Evolutionary conservation across 2,888 invertebrate genomes (phyloP), one percentile per base, ranked within the genome.

Genomic region (Pachydiplax longipennis): DNA sequence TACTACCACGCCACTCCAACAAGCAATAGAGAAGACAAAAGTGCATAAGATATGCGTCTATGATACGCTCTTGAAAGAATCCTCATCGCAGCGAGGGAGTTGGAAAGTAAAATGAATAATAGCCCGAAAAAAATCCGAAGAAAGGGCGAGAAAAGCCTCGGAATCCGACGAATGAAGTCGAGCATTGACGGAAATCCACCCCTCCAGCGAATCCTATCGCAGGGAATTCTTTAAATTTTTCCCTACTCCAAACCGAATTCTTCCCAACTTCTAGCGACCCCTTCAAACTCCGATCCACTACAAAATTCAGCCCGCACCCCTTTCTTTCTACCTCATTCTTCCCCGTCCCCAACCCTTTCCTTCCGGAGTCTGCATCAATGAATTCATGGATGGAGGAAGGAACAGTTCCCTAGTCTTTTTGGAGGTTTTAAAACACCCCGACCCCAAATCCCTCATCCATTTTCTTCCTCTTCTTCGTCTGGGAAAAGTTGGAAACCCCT

Each of bases 101-200:
- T 94, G 94, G 94, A 93, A 93, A 80, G 31, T 81, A 83, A 81
- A 44, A 82, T n/a, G 48, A 82, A 61, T 37, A 37, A 37, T 65
- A 18, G 87, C 58, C 35, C 44, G 87, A 73, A 73, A 48, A n/a
- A 48, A 48, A 1, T 48, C 48, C 81, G 83, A 73, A 13, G 81
- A 73, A n/a, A 37, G 91, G 83, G 83, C 8, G 90, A 90, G 91
- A 81, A 65, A 80, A 87, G 83, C 90, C 73, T 40, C 90, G 91
- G 91, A 91, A 81, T 82, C 91, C 91, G 90, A 91, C 91, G 91
- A 91, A 92, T 91, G 90, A 80, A 90, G 91, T 90, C 87, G 58
- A 80, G 87, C 81, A 65, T 90, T 44, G 53, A 58, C 87, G 73
- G 90, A 73, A 83, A 65, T 48, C 91, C 90, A 80, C 58, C 31